Evolutionary conservation across 2,797 vertebrate species (phyloP).

Genomic region (Gymnopithys bicolor): DNA sequence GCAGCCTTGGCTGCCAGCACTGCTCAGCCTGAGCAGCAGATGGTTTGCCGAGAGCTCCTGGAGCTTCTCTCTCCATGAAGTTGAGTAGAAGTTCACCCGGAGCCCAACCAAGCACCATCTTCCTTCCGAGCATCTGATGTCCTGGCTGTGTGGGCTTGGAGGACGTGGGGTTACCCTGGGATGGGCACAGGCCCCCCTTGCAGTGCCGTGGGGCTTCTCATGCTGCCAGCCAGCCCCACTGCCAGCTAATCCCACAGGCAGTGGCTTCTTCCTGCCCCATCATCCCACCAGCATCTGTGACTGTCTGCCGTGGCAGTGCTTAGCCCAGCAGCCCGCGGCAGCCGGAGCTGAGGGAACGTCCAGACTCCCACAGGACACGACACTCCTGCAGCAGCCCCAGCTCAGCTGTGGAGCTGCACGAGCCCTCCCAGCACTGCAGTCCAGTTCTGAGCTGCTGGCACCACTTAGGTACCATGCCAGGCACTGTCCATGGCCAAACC

Average conservation of each 20-base stretch:
- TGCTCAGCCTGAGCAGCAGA: conserved; percentile 20
- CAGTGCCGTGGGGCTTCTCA: rapidly evolving
- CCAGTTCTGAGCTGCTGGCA: rapidly evolving
- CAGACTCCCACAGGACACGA: rapidly evolving
- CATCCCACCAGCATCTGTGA: conserved; percentile 48
- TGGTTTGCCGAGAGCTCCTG: background rate
- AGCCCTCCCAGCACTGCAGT: rapidly evolving
- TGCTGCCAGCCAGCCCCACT: background rate
- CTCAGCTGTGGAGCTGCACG: rapidly evolving
- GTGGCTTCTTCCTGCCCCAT: conserved; percentile 24
- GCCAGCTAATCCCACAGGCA: background rate
- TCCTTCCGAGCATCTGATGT: background rate
- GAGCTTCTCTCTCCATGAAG: background rate
- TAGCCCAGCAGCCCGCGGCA: background rate
- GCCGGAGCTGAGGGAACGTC: background rate
- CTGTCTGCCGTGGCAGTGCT: background rate
- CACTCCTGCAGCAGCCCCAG: background rate
- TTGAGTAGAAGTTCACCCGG: conserved; percentile 50
- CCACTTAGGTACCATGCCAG: rapidly evolving
- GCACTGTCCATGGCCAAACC: rapidly evolving
- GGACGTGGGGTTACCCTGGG: rapidly evolving
- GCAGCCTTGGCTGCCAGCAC: conserved; percentile 1
- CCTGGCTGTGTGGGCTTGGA: background rate
- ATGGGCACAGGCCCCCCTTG: background rate
- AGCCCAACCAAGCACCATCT: background rate